These are phyloP conservation scores for Orthosia gothica DNA, from an alignment of 2,888 invertebrate species.

Conservation along the genomic window DNA sequence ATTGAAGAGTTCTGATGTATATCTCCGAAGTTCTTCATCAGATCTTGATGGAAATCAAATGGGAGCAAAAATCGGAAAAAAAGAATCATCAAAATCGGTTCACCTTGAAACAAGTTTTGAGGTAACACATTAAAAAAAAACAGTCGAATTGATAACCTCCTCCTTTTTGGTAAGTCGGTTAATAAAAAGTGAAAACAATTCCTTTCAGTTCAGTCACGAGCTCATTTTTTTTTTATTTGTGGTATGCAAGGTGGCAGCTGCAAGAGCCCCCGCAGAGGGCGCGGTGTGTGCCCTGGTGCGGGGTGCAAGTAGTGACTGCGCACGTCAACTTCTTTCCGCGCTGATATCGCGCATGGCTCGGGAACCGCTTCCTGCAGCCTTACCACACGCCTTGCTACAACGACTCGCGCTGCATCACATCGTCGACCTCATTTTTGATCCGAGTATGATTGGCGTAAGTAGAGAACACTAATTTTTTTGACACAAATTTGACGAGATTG, in stretches of 20 bases:
- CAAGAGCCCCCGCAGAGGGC: slow-evolving; percentile 87
- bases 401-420: slow-evolving; percentile 85
- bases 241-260: slow-evolving; percentile 84
- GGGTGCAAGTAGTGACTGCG: slow-evolving; percentile 82
- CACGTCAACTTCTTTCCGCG: slow-evolving; percentile 82
- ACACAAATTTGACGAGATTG: neutral
- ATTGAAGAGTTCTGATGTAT: no score
- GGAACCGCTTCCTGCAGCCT: slow-evolving; percentile 88
- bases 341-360: slow-evolving; percentile 89
- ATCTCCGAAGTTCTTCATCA: no score
- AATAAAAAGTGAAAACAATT: neutral
- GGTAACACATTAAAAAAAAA: no score
- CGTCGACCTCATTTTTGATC: slow-evolving; percentile 86
- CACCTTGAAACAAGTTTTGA: no score
- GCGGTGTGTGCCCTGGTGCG: slow-evolving; percentile 87
- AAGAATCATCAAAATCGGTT: no score
- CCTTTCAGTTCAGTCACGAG: neutral
- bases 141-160: no score
- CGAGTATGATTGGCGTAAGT: slow-evolving; percentile 83
- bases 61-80: no score
- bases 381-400: slow-evolving; percentile 88
- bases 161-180: no score
- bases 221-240: slow-evolving; percentile 5
- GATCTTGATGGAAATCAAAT: no score
- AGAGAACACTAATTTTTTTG: neutral